These are phyloP conservation scores for Nomia melanderi DNA, from an alignment of 1,140 invertebrate species.

Conservation along the genomic window DNA sequence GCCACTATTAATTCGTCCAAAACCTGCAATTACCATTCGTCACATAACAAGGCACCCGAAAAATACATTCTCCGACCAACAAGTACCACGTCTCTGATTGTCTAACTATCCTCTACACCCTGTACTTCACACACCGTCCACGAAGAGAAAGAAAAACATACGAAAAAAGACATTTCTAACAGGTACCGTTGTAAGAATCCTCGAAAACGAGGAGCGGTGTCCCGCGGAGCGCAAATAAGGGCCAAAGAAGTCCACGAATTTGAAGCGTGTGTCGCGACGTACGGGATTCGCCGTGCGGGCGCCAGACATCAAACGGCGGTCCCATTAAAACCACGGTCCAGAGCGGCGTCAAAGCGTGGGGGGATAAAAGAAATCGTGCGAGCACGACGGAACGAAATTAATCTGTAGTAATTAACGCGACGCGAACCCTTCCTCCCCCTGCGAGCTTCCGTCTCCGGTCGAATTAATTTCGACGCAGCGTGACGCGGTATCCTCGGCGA, in stretches of 20 bases:
- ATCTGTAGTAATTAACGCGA: conserved; percentile 27
- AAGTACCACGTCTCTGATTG: too few species aligned
- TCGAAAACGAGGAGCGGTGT: too few species aligned
- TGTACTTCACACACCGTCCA: too few species aligned
- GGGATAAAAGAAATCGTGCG: not conserved
- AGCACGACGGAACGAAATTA: conserved; percentile 4
- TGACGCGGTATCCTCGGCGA: not conserved
- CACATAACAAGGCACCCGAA: too few species aligned
- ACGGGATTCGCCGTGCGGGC: not conserved
- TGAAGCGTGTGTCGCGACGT: not conserved
- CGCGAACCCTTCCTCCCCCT: not conserved
- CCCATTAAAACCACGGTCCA: not conserved
- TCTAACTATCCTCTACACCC: too few species aligned
- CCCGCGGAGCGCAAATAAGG: not conserved
- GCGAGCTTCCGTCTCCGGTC: too few species aligned
- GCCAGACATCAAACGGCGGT: not conserved
- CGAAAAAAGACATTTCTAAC: too few species aligned
- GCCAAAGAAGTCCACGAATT: not conserved
- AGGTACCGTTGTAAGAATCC: too few species aligned
- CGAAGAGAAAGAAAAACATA: too few species aligned
- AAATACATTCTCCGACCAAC: too few species aligned
- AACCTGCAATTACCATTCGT: too few species aligned
- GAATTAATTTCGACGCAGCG: conserved; percentile 25
- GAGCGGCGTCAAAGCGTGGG: not conserved
- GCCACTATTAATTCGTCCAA: too few species aligned